phyloP scores from a whole-genome alignment of 2,797 vertebrate genomes.

The Alca torda region DNA sequence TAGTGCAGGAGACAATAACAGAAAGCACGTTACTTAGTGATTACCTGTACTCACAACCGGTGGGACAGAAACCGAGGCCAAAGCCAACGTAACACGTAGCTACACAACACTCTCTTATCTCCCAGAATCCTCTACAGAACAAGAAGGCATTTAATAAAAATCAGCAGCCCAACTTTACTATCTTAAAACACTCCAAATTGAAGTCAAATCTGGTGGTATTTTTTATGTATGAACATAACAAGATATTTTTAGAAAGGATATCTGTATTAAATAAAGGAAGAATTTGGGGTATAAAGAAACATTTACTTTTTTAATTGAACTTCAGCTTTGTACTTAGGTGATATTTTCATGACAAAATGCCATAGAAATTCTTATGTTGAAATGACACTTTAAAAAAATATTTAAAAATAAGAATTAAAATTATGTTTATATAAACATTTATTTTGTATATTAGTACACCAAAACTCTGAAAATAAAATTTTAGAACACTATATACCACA shows the following conservation, averaged over 20 bases:
- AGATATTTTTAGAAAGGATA: background rate
- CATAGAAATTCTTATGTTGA: background rate
- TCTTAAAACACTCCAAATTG: background rate
- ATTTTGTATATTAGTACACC: background rate
- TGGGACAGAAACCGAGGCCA: background rate
- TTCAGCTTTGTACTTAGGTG: background rate
- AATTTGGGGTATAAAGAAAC: background rate
- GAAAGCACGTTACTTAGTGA: background rate
- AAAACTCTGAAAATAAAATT: background rate
- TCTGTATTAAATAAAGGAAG: background rate
- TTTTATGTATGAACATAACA: background rate
- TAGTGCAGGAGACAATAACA: background rate
- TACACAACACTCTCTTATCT: background rate
- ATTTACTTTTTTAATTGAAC: background rate
- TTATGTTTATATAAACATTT: background rate
- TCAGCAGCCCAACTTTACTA: background rate
- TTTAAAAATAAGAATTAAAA: background rate
- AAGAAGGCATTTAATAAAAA: background rate
- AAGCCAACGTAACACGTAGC: background rate
- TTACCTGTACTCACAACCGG: background rate
- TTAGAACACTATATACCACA: background rate
- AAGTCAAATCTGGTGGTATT: background rate
- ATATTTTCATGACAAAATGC: background rate
- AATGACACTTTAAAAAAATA: background rate
- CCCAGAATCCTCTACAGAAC: background rate